Evolutionary conservation across 2,113 vertebrate species (phyloP).

Genomic region (Shinisaurus crocodilurus): DNA sequence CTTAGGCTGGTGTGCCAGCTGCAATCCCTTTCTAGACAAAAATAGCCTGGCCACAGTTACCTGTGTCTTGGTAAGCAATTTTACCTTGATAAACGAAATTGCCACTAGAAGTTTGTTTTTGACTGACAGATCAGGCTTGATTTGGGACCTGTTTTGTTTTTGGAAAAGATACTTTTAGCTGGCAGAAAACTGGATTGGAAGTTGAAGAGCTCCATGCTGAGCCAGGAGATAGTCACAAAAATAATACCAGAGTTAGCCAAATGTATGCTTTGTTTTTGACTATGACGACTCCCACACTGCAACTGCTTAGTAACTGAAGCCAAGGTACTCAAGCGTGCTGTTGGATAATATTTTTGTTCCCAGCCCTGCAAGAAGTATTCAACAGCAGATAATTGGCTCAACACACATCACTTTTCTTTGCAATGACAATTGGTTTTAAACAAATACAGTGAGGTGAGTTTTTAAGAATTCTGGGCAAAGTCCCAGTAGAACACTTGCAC

Average conservation of each 20-base stretch:
- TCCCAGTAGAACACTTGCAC: not conserved
- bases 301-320: not conserved
- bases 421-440: not conserved
- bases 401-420: not conserved
- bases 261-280: no score
- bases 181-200: not conserved
- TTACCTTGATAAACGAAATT: not conserved
- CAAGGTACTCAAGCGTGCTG: not conserved
- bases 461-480: not conserved
- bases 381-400: not conserved
- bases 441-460: not conserved
- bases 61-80: not conserved
- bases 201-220: not conserved
- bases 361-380: not conserved
- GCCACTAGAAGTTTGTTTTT: not conserved
- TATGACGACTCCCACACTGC: not conserved
- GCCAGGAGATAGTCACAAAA: not conserved
- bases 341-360: not conserved
- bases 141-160: not conserved
- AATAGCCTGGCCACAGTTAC: not conserved
- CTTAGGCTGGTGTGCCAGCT: not conserved
- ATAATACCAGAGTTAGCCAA: no score
- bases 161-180: not conserved
- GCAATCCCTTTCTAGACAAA: not conserved
- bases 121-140: not conserved